Conservation (phyloP, 2,888 invertebrate species). For the Erebia epiphron region DNA sequence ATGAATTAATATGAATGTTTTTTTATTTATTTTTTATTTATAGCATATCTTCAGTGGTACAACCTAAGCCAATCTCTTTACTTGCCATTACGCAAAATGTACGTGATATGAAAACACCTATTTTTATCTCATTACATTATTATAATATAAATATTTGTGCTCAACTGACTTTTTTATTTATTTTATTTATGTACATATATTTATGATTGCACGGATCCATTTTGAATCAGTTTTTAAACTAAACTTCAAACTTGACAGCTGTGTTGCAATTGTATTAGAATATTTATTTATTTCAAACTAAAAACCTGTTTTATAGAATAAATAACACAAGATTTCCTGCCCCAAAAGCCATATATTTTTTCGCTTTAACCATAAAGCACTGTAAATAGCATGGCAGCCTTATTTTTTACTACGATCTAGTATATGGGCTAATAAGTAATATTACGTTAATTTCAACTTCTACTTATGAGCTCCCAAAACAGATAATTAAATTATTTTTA, state of each 20-base stretch:
- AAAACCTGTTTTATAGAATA: too few species aligned
- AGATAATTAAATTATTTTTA: conserved; percentile 2
- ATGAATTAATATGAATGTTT: background rate
- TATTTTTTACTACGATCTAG: too few species aligned
- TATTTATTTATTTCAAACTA: too few species aligned
- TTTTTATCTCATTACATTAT: conserved; percentile 18
- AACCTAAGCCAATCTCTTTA: conserved; percentile 29
- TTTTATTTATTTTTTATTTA: background rate
- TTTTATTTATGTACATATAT: conserved; percentile 27
- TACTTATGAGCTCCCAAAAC: too few species aligned
- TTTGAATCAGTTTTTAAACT: conserved; percentile 25
- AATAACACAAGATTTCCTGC: too few species aligned
- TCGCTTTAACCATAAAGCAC: too few species aligned
- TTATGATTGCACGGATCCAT: conserved; percentile 29
- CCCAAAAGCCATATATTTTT: too few species aligned
- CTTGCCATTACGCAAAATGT: conserved; percentile 38
- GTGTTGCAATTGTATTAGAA: too few species aligned
- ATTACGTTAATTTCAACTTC: too few species aligned
- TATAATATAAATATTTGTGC: conserved; percentile 40
- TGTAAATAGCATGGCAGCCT: too few species aligned
- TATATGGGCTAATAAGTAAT: too few species aligned
- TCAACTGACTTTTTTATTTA: conserved; percentile 34
- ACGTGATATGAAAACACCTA: conserved; percentile 40
- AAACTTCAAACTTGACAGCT: background rate
- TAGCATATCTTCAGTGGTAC: conserved; percentile 26